These are phyloP conservation scores for Nomada fabriciana DNA, from an alignment of 2,888 invertebrate species.

Conservation along the genomic window DNA sequence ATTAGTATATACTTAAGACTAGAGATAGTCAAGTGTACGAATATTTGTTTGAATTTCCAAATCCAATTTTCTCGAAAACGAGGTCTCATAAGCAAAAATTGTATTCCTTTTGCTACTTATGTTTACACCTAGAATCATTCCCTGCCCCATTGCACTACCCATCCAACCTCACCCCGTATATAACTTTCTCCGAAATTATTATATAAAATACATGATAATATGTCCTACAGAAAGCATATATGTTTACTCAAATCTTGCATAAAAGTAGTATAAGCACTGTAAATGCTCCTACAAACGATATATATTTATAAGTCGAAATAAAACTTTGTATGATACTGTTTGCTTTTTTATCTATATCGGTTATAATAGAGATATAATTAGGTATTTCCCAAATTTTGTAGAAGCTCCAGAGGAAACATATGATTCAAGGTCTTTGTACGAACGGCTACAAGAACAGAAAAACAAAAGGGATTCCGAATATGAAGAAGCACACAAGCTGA, in stretches of 20 bases:
- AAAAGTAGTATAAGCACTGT: no score
- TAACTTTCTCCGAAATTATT: background rate
- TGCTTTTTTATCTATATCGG: background rate
- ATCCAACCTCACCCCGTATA: background rate
- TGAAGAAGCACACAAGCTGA: constrained; percentile 98
- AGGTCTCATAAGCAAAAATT: no score
- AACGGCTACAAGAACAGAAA: constrained; percentile 96
- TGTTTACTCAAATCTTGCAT: background rate
- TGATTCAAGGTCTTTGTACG: constrained; percentile 95
- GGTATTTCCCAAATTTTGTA: constrained; percentile 82
- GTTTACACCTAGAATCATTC: no score
- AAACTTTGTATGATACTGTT: no score
- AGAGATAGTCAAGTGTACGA: no score
- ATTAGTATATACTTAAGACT: no score
- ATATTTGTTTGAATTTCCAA: no score
- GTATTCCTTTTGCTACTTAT: no score
- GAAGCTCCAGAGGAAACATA: constrained; percentile 95
- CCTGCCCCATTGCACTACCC: no score
- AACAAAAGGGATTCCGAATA: constrained; percentile 96
- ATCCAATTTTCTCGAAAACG: no score
- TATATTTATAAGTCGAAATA: no score
- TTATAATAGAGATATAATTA: constrained; percentile 10
- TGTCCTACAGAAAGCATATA: background rate
- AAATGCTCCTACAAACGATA: no score
- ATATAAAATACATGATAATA: background rate